Evolutionary conservation across 1,140 invertebrate species (phyloP).

Genomic region (Camponotus vicinus): DNA sequence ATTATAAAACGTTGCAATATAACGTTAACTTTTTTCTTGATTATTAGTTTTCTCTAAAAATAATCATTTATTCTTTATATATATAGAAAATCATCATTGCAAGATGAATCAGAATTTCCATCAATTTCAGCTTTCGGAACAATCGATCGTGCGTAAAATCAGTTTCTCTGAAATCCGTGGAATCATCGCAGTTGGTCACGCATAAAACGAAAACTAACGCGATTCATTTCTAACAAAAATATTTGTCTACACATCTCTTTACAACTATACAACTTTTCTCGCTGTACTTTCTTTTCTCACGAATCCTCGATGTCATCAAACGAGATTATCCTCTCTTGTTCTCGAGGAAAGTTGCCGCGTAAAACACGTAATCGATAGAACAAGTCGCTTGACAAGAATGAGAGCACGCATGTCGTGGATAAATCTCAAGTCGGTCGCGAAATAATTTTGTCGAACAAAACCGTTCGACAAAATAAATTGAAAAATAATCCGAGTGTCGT

Average conservation of each 20-base stretch:
- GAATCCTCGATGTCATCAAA: conserved; percentile 37
- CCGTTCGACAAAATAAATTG: conserved; percentile 5
- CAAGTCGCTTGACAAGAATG: conserved; percentile 41
- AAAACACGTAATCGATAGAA: conserved; percentile 53
- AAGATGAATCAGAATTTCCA: conserved; percentile 40
- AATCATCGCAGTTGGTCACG: conserved; percentile 26
- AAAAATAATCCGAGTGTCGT: conserved; percentile 28
- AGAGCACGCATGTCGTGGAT: conserved; percentile 10
- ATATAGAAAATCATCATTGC: not conserved
- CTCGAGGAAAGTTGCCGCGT: conserved; percentile 47
- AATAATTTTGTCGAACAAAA: not conserved
- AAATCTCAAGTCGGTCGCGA: not conserved
- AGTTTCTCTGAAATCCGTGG: conserved; percentile 34
- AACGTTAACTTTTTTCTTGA: not conserved
- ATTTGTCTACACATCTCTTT: conserved; percentile 1
- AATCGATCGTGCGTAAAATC: conserved; percentile 40
- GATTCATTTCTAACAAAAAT: conserved; percentile 9
- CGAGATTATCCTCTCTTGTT: conserved; percentile 45
- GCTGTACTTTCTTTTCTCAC: conserved; percentile 29
- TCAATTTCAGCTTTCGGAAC: conserved; percentile 11
- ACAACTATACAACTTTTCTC: not conserved
- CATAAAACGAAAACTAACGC: conserved; percentile 21
- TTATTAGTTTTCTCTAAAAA: not conserved
- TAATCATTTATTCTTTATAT: not conserved
- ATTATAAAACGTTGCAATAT: not conserved